A percentile compares a stretch with the other conserved stretches of the same genome.
These are phyloP conservation scores for Acyrthosiphon pisum DNA, from an alignment of 1,140 invertebrate genomes.

Conservation along the genomic window DNA sequence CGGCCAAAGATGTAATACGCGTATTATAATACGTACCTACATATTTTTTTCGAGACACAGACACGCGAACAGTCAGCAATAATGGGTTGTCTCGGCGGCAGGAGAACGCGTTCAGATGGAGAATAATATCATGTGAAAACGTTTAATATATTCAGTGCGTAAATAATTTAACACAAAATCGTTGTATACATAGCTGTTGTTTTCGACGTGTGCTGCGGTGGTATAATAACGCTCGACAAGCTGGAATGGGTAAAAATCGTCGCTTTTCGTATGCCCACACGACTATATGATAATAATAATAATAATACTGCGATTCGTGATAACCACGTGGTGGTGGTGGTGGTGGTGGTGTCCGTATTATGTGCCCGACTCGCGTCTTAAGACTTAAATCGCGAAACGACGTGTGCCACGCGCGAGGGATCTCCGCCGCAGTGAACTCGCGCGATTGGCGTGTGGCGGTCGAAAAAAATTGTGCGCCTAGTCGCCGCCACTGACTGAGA, in stretches of 20 bases:
- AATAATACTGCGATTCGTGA: not conserved
- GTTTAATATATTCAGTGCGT: not conserved
- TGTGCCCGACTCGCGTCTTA: not conserved
- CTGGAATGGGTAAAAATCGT: not conserved
- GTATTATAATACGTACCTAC: not conserved
- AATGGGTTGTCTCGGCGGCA: not conserved
- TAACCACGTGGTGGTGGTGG: no score
- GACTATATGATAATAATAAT: no score
- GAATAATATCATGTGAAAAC: not conserved
- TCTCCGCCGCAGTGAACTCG: not conserved
- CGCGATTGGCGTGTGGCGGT: not conserved
- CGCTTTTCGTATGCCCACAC: not conserved
- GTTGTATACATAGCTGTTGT: not conserved
- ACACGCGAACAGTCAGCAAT: not conserved
- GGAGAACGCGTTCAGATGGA: not conserved
- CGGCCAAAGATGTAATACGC: not conserved
- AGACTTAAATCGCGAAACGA: not conserved
- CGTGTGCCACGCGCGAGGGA: not conserved
- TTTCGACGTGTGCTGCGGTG: not conserved
- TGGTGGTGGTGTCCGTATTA: not conserved
- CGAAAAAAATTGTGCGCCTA: conserved; percentile 13
- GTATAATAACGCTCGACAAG: not conserved
- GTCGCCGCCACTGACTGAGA: not conserved
- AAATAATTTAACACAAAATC: not conserved
- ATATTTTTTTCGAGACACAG: not conserved